Evolutionary conservation across 2,888 invertebrate genomes (phyloP), one percentile per base, ranked within the genome.

Genomic region (Phaonia tiefii): DNA sequence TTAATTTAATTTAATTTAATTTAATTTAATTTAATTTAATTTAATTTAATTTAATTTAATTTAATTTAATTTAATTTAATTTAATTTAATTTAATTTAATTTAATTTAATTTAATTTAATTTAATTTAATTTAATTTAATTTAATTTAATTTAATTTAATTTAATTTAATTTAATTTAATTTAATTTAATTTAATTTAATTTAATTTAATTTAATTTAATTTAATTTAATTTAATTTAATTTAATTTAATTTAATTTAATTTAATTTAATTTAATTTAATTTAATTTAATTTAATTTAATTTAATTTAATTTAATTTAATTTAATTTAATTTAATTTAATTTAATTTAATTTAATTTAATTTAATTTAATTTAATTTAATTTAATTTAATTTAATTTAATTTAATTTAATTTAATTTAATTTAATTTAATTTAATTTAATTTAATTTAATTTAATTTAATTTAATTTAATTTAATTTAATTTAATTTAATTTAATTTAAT

Each of bases 1-100:
- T 67, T 67, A 26, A 25, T 26, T 46, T 49, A 25, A 25, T 46
- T 46, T 26, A 44, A 22, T 46, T 25, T 46, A 49, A 26, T 26
- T 67, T 49, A 49, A 25, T 67, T 26, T 26, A 17, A 49, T 46
- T 8, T 49, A 26, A 26, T 67, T 67, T 67, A 26, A 26, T 49
- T 49, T 67, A 26, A 26, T 67, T 67, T 49, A 49, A 22, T 49
- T 31, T 67, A 49, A 15, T 49, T 67, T 49, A 26, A 25, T 67
- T 49, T 49, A 26, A 15, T 67, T 67, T 67, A 15, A 26, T 31
- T 25, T 56, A 46, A 25, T 46, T 46, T 42, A 49, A 56, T 56
- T 56, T 39, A 54, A 56, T 56, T 70, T 56, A 26, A 17, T 26
- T 70, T 56, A 26, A 15, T 54, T 15, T 20, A 5, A 39, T 66